These are phyloP conservation scores for Drosophila longiperda DNA, from an alignment of 2,888 invertebrate species.

Conservation along the genomic window DNA sequence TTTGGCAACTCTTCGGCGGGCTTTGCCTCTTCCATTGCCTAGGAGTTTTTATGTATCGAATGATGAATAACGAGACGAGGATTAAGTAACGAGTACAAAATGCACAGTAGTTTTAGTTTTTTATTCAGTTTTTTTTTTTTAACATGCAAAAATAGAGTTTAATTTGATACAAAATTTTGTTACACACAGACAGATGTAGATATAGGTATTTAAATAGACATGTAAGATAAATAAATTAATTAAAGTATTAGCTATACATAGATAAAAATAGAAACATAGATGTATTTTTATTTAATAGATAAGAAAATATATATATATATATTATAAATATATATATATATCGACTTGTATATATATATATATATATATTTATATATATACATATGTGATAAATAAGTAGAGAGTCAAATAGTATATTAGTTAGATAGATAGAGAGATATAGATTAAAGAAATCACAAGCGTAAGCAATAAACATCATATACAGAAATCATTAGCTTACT, in stretches of 20 bases:
- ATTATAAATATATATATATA: not conserved
- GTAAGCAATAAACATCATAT: not conserved
- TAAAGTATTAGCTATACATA: not conserved
- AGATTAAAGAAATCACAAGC: not conserved
- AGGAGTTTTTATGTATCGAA: conserved; percentile 2
- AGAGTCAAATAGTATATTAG: not conserved
- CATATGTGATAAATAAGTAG: not conserved
- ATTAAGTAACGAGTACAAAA: not conserved
- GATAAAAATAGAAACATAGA: not conserved
- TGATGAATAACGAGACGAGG: not conserved
- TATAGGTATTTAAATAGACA: not conserved
- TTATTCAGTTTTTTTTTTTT: conserved; percentile 12
- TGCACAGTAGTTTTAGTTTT: not conserved
- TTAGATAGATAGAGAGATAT: not conserved
- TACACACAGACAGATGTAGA: not conserved
- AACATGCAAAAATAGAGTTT: conserved; percentile 6
- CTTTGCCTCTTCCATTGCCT: conserved; percentile 81
- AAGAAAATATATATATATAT: too few relatives aligned
- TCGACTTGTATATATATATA: not conserved
- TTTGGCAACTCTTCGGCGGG: conserved; percentile 83
- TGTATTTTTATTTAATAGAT: not conserved
- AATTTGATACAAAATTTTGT: not conserved
- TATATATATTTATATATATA: not conserved
- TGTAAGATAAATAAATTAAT: not conserved
- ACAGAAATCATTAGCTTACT: not conserved